phyloP scores from a whole-genome alignment of 2,797 vertebrate genomes.

The Clamator glandarius region DNA sequence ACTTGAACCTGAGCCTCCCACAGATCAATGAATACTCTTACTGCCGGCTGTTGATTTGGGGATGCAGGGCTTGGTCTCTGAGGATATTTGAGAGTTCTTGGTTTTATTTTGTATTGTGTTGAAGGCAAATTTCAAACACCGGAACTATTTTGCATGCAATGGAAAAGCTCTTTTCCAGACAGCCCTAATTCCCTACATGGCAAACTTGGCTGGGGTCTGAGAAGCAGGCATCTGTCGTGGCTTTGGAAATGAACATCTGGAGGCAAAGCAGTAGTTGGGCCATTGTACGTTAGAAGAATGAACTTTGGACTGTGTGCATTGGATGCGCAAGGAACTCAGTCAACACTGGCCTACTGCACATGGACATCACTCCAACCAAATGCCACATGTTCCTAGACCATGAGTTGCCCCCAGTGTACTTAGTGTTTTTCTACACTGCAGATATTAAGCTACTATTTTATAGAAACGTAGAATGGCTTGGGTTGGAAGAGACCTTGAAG shows the following conservation, averaged over 20 bases:
- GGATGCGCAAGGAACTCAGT: not conserved
- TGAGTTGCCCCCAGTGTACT: not conserved
- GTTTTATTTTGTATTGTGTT: not conserved
- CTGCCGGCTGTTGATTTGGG: not conserved
- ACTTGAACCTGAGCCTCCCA: conserved; percentile 33
- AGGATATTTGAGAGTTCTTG: not conserved
- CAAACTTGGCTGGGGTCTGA: not conserved
- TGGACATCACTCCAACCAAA: not conserved
- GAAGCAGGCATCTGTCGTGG: not conserved
- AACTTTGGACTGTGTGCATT: not conserved
- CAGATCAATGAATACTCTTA: not conserved
- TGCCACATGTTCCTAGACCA: not conserved
- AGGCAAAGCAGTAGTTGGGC: not conserved
- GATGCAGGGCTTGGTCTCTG: not conserved
- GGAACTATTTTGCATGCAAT: not conserved
- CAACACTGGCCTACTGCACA: not conserved
- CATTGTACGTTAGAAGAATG: not conserved
- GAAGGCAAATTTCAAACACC: not conserved
- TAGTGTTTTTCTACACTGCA: not conserved
- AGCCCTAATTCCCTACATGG: not conserved
- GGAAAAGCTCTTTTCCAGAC: not conserved
- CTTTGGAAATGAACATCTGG: conserved; percentile 16
- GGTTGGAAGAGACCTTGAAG: no score
- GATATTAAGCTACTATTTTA: not conserved
- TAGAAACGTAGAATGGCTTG: no score